phyloP scores from a whole-genome alignment of 2,888 invertebrate species.

The Archips xylosteana region DNA sequence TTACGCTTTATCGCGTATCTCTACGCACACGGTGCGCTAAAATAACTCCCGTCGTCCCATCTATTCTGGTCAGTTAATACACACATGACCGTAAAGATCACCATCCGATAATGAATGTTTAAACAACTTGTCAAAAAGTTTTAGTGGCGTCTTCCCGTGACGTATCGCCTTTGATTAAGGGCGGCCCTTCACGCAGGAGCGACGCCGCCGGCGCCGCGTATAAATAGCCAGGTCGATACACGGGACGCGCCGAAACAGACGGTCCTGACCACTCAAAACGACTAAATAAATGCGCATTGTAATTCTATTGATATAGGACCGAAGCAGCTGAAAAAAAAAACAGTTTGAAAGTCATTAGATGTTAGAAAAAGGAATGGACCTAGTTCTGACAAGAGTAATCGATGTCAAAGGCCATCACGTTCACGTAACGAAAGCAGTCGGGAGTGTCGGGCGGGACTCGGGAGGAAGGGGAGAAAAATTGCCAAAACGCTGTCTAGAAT shows the following conservation, averaged over 20 bases:
- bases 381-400: background rate
- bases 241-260: constrained; percentile 37
- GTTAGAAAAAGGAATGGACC: background rate
- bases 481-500: background rate
- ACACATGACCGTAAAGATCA: background rate
- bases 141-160: constrained; percentile 13
- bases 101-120: constrained; percentile 5
- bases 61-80: background rate
- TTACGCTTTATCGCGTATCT: background rate
- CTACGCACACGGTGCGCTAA: background rate
- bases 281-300: constrained; percentile 10
- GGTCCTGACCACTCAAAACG: constrained; percentile 18
- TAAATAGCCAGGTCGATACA: constrained; percentile 67
- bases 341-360: background rate
- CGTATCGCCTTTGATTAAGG: constrained; percentile 37
- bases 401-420: constrained; percentile 1
- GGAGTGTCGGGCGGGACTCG: background rate
- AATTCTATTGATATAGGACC: background rate
- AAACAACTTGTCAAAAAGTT: constrained; percentile 23
- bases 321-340: background rate
- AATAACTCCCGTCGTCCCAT: background rate
- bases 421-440: background rate
- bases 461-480: background rate
- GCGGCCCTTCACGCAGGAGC: constrained; percentile 42
- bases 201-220: constrained; percentile 51